Evolutionary conservation across 2,113 vertebrate species (phyloP), one percentile per base, ranked within the genome.

Genomic region (Tenrec ecaudatus): DNA sequence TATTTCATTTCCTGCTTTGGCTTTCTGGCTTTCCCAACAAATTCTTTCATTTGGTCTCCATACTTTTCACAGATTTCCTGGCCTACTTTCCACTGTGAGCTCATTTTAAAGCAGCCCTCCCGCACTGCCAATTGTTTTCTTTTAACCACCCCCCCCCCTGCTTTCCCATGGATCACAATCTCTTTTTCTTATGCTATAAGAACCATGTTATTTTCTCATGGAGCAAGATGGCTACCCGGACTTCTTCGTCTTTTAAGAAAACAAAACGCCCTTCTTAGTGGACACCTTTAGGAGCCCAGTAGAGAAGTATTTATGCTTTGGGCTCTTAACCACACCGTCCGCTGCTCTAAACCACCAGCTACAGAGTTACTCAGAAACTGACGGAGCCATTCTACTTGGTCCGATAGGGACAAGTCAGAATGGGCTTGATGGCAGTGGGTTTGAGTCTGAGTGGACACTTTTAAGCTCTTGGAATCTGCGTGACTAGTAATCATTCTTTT

Each of bases 11-110:
- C 64, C 66, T 95, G 71, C 66, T 86, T 86, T 38, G 33, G 36
- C 40, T 88, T 62, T 62, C 60, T 62, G 60, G 60, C 22, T 62
- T 62, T 62, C 60, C 22, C n/a, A 66, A 40, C 22, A 80, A 92
- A 83, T 90, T 53, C 80, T 93, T 93, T 80, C 84, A 17, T 40
- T 82, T 94, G 79, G 66, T 92, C 81, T 53, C 88, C 76, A 90
- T 60, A 7, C 33, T 94, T 95, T 92, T 82, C 25, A 40, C 83
- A 57, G 66, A 38, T 86, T 33, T 22, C 33, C 38, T 90, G 71
- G 80, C 47, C 1, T 84, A 82, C 36, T 90, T 53, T 85, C 92
- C 71, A 82, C 77, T 92, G 43, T 95, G 69, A 94, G 81, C 76
- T 96, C 82, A 90, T 92, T 83, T 92, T 76, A 76, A 79, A 95